Conservation (phyloP, 2,888 invertebrate species). For the Andrena chrysosceles region DNA sequence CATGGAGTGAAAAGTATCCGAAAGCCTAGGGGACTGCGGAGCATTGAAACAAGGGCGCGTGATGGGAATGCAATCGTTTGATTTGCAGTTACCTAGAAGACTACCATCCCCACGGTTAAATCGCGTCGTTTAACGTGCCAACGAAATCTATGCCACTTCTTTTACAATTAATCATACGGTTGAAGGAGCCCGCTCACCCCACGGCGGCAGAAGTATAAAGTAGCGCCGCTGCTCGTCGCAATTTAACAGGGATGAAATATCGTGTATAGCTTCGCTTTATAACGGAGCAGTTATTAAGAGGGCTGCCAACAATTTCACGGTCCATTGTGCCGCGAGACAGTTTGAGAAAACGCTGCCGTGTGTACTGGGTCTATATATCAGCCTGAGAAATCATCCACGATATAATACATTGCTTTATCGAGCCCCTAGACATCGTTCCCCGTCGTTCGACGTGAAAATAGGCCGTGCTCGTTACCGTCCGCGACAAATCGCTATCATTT, state of each 20-base stretch:
- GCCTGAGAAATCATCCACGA: constrained; percentile 58
- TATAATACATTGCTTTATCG: constrained; percentile 56
- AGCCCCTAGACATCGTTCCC: background rate
- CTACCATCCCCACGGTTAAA: no score
- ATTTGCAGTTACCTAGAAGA: no score
- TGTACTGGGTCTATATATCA: constrained; percentile 52
- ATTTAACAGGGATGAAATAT: constrained; percentile 63
- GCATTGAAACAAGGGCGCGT: no score
- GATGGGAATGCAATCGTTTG: no score
- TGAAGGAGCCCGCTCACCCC: background rate
- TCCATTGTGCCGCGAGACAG: constrained; percentile 71
- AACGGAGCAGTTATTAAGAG: constrained; percentile 74
- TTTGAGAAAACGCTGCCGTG: constrained; percentile 62
- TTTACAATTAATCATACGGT: constrained; percentile 9
- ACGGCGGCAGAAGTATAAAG: constrained; percentile 17
- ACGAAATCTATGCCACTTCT: background rate
- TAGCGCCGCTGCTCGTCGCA: background rate
- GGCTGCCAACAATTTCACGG: constrained; percentile 77
- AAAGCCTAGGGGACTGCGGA: no score
- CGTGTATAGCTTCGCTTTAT: constrained; percentile 49
- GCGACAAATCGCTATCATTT: constrained; percentile 63
- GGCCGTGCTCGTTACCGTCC: constrained; percentile 56
- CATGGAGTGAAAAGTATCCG: no score
- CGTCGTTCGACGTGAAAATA: constrained; percentile 48
- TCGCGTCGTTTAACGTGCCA: background rate